Percentiles rank a stretch among this genome's conserved stretches.
Evolutionary conservation across 2,888 invertebrate genomes (phyloP).

Genomic region (Drosophila trichaetosa): DNA sequence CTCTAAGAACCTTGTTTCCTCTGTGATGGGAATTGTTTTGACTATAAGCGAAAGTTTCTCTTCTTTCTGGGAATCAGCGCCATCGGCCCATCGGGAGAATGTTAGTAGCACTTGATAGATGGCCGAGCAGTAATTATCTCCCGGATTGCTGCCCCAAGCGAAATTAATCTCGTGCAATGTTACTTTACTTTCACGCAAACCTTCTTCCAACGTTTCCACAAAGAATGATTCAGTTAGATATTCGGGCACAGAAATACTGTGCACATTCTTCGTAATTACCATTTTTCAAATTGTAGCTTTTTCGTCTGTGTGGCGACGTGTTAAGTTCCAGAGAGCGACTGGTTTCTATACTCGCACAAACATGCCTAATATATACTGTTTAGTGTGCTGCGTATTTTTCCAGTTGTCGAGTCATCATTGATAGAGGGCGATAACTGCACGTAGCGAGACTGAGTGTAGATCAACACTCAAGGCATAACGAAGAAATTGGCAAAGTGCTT

Average conservation of each 20-base stretch:
- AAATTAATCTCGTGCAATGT: slow-evolving; percentile 67
- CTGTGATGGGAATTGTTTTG: slow-evolving; percentile 80
- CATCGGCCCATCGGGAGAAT: slow-evolving; percentile 52
- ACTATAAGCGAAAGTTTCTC: slow-evolving; percentile 78
- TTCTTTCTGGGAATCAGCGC: slow-evolving; percentile 17
- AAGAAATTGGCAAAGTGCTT: not conserved
- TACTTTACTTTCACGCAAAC: slow-evolving; percentile 66
- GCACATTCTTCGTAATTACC: slow-evolving; percentile 58
- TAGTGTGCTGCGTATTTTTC: not conserved
- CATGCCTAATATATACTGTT: slow-evolving; percentile 31
- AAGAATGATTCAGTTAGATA: slow-evolving; percentile 76
- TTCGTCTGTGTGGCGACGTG: not conserved
- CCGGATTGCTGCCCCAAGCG: slow-evolving; percentile 80
- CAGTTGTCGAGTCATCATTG: not conserved
- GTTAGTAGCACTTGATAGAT: slow-evolving; percentile 77
- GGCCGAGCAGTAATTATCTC: slow-evolving; percentile 83
- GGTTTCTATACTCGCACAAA: not conserved
- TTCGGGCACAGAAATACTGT: slow-evolving; percentile 72
- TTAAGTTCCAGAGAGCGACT: slow-evolving; percentile 24
- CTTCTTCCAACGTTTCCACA: slow-evolving; percentile 76
- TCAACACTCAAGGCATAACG: no score
- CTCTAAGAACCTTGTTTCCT: slow-evolving; percentile 79
- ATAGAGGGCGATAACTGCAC: not conserved
- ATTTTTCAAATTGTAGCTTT: slow-evolving; percentile 25
- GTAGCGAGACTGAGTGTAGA: not conserved